Base-by-base conservation (phyloP, 2,888 invertebrate species). In the Ormyrus labotus region DNA sequence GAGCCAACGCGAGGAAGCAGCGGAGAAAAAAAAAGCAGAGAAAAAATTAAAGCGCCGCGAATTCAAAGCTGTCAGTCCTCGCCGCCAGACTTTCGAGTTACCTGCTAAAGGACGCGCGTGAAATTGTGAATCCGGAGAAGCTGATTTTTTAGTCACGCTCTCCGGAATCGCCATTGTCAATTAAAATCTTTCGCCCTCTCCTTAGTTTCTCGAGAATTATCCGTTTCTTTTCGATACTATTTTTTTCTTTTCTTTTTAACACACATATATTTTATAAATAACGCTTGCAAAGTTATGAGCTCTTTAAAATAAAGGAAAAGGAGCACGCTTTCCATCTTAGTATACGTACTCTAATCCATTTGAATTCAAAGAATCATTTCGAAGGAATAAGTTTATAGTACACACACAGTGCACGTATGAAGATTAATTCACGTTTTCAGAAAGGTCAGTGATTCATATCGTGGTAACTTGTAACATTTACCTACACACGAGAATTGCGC, bases 11-110 rank as follows among this genome's bases (percentile, higher is more conserved):
- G 0, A 8, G 19, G 34, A 34, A 34, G 8, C 5, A 45, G 63
- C 45, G 19, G 51, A 63, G 9, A 53, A 34, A 34, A 61, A 63
- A 50, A 63, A 61, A 53, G 53, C 6, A 34, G 34, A 34, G 4
- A 47, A 63, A 63, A 63, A 45, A 34, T 34, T 34, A 34, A 34
- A 63, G 63, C 51, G 51, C 63, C 9, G 47, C 6, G 11, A 58
- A 70, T 58, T 9, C 84, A 83, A 45, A n/a, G 63, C 47, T 72
- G 72, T 53, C 53, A 53, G 4, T 50, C 50, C 11, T 50, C 51
- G n/a, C 4, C 34, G 34, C 34, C 34, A 34, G 34, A 34, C 34
- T 4, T 34, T 50, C 53, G 60, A 6, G n/a, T 51, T 53, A 63
- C 72, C 63, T 72, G 61, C 63, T 45, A 10, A 63, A 72, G 13